Conservation (phyloP, 2,888 invertebrate species). For the Caenorhabditis sp. region DNA sequence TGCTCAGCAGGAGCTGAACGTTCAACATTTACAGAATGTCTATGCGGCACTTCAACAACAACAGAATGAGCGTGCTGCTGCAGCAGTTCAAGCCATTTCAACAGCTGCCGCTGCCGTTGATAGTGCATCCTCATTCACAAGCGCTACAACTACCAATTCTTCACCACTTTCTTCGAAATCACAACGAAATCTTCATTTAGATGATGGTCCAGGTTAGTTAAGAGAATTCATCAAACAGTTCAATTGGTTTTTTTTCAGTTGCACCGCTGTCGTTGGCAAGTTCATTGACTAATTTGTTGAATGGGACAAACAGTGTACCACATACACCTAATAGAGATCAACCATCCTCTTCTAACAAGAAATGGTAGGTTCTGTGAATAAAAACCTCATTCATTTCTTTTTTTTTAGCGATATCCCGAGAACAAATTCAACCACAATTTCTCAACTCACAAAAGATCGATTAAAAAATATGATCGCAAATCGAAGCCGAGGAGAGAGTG, state of each 20-base stretch:
- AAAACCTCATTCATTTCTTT: too few relatives aligned
- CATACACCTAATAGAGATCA: constrained; percentile 48
- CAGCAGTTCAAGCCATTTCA: not conserved
- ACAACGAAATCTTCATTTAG: not conserved
- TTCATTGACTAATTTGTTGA: constrained; percentile 46
- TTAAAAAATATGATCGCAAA: constrained; percentile 68
- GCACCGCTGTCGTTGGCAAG: constrained; percentile 38
- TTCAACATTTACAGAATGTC: constrained; percentile 53
- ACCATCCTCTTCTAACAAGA: constrained; percentile 19
- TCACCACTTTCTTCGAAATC: not conserved
- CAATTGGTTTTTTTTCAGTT: constrained; percentile 12
- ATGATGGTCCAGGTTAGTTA: constrained; percentile 23
- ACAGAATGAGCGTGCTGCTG: constrained; percentile 17
- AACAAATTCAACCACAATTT: constrained; percentile 66
- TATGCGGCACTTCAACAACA: constrained; percentile 42
- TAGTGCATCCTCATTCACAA: not conserved
- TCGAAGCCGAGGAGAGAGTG: constrained; percentile 50
- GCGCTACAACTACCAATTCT: not conserved
- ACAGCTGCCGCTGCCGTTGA: not conserved
- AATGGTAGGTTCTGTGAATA: constrained; percentile 35
- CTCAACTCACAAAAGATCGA: constrained; percentile 68
- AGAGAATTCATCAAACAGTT: not conserved
- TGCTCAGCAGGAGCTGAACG: constrained; percentile 53
- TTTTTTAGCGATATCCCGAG: constrained; percentile 50
- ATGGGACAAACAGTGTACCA: constrained; percentile 32